These are phyloP conservation scores for Platycheirus albimanus DNA, from an alignment of 2,888 invertebrate species.

Conservation along the genomic window DNA sequence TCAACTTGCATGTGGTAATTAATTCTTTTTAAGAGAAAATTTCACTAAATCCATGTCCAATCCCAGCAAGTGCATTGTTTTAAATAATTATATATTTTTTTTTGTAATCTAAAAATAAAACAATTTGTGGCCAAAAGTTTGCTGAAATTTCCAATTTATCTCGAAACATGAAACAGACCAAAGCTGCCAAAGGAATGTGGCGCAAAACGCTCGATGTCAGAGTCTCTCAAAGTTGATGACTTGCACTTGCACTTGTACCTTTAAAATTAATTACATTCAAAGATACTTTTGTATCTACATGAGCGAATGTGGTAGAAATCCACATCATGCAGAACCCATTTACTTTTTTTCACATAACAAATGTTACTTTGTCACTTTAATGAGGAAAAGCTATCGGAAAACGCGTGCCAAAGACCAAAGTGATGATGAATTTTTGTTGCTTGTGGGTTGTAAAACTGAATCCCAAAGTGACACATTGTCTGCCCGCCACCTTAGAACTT, in stretches of 20 bases:
- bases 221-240: constrained; percentile 43
- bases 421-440: no score
- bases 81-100: no score
- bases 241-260: constrained; percentile 30
- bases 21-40: background rate
- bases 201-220: constrained; percentile 57
- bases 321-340: constrained; percentile 1
- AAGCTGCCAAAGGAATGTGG: constrained; percentile 44
- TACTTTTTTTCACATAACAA: background rate
- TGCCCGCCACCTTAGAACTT: background rate
- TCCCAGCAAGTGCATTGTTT: constrained; percentile 44
- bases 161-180: constrained; percentile 25
- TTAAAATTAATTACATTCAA: no score
- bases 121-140: constrained; percentile 13
- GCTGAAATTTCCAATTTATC: constrained; percentile 30
- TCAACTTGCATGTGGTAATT: constrained; percentile 1
- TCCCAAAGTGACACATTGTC: background rate
- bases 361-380: background rate
- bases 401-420: background rate
- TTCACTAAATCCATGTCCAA: constrained; percentile 11
- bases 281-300: no score
- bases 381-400: background rate
- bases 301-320: no score
- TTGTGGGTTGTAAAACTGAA: background rate
- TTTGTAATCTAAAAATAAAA: constrained; percentile 36